phyloP scores from a whole-genome alignment of 2,888 invertebrate genomes.

The Scaptomyza caliginosa region DNA sequence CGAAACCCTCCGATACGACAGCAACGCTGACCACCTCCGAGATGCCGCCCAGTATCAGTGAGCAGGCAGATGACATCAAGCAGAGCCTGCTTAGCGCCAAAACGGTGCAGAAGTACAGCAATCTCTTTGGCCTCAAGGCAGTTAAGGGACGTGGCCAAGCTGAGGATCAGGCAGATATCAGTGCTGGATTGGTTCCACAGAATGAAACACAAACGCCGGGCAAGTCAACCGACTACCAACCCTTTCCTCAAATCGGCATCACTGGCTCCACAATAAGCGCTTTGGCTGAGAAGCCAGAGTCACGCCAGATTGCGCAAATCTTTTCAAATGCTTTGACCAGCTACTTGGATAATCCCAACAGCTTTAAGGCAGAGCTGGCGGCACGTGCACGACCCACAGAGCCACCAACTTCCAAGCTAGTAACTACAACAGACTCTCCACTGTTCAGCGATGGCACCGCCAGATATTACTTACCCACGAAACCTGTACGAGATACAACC shows the following conservation, averaged over 20 bases:
- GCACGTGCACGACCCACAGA: constrained; percentile 91
- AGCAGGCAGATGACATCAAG: constrained; percentile 85
- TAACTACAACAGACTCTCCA: constrained; percentile 69
- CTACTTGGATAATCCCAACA: constrained; percentile 92
- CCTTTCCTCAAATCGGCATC: constrained; percentile 84
- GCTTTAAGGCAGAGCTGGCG: constrained; percentile 90
- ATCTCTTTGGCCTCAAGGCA: constrained; percentile 78
- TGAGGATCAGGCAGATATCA: constrained; percentile 84
- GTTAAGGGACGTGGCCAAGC: constrained; percentile 42
- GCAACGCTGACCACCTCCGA: constrained; percentile 69
- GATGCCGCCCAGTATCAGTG: constrained; percentile 70
- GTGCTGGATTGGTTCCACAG: constrained; percentile 73
- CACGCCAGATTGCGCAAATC: constrained; percentile 92
- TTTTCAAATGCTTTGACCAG: constrained; percentile 93
- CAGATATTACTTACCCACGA: constrained; percentile 81
- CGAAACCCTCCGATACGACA: constrained; percentile 73
- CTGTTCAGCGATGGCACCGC: constrained; percentile 76
- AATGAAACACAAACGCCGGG: constrained; percentile 45
- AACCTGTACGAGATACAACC: constrained; percentile 71
- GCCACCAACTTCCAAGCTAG: constrained; percentile 85
- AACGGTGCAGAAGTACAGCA: constrained; percentile 80
- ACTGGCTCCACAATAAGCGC: constrained; percentile 87
- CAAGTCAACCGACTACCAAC: constrained; percentile 40
- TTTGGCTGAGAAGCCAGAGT: constrained; percentile 85
- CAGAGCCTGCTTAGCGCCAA: constrained; percentile 87